Base-by-base conservation (phyloP, 2,113 vertebrate species). In the Anser cygnoides region DNA sequence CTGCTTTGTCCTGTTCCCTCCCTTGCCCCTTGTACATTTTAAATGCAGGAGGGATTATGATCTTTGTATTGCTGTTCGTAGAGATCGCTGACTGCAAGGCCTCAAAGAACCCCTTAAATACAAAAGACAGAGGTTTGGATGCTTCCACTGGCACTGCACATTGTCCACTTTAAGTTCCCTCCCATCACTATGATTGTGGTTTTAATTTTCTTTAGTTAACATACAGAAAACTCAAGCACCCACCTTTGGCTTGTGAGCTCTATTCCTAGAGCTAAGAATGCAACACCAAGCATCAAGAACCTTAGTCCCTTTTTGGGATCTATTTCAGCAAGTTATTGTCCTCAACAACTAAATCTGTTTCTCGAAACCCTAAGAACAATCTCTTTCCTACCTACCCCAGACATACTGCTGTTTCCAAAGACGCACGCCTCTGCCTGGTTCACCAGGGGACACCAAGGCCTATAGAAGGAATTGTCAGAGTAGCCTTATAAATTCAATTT, bases 51-150 rank as follows among this genome's bases (percentile, higher is more conserved):
- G 93, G 52, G 80, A n/a, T 90, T 71, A 54, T 54, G 13, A 28
- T 50, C 52, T 93, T 94, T 78, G 86, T 72, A 90, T 54, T 80
- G 43, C 67, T 59, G 68, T 67, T 92, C 87, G 50, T n/a, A 72
- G 87, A 87, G 81, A 91, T 95, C 87, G 65, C 84, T 70, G 70
- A 82, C 52, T 79, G 5, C 57, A 92, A 93, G 65, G 92, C 57
- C 87, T 91, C 80, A 91, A 95, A 96, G 61, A 93, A 13, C 20
- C 76, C 73, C 71, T 57, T 52, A 52, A 87, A 87, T 16, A 90
- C 35, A 89, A 84, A 81, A 90, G 43, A 78, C 33, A 59, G 43
- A 25, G 33, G 26, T 95, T 81, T 65, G 70, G 57, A 95, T 71
- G 49, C 57, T 93, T 63, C 43, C 33, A 61, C 52, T 87, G 67